Base-by-base conservation (phyloP, 2,113 vertebrate species). In the Xenopus borealis region DNA sequence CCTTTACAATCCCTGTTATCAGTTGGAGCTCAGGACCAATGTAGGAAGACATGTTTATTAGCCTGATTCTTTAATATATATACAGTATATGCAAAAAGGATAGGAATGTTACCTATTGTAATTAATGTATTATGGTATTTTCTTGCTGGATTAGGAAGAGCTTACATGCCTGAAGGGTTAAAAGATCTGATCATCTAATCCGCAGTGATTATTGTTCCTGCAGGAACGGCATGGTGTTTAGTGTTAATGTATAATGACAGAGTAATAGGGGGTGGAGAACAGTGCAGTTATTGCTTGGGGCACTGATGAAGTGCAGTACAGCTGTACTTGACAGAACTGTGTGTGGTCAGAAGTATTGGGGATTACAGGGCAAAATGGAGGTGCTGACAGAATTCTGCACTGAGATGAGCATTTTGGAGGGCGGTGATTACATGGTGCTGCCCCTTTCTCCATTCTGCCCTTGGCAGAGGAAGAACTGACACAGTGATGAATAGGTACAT, bases 401-500 rank as follows among this genome's bases (percentile, higher is more conserved):
- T 13, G 40, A 66, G 12, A 46, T 44, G 9, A 59, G 62, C 20
- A 46, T 27, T 12, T 18, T 47, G 66, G 44, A 75, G 47, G 10
- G 16, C 20, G 61, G 59, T 64, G 67, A 76, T 76, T 70, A 76
- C 27, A 64, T 40, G 67, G 59, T 53, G 58, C 58, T 64, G 30
- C 47, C 61, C 58, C 55, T 70, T 62, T 23, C 72, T 66, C 27
- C 55, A 55, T 19, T 23, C 55, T 61, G 72, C 72, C 65, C 58
- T 50, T 58, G 72, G 74, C 74, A 76, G 66, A 76, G 67, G 74
- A 70, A 66, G 45, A 0, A 9, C 72, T 57, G 74, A 64, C 12
- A 4, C 16, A 1, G 0, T 82, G 81, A 85, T 6, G 0, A 61
- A 79, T 71, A 44, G 9, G 57, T 17, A 72, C 84, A 79, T 80